Conservation (phyloP, 2,797 vertebrate genomes). For the Enteromius mattozi region DNA sequence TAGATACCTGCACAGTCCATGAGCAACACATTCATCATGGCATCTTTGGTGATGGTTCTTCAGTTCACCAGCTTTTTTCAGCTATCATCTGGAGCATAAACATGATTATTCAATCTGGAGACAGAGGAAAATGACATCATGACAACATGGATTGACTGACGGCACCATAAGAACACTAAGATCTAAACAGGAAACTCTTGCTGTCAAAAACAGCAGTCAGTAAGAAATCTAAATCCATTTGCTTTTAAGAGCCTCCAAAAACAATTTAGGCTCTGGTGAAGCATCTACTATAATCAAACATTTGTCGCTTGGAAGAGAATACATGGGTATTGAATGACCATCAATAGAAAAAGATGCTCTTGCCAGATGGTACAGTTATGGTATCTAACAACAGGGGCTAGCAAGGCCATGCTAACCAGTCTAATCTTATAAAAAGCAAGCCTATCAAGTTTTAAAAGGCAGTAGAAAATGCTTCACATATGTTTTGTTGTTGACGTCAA, state of each 20-base stretch:
- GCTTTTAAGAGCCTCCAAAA: not conserved
- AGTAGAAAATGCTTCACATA: not conserved
- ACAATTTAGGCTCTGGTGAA: not conserved
- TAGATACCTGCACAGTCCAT: not conserved
- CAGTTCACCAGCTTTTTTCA: not conserved
- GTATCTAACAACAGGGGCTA: not conserved
- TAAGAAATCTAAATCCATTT: not conserved
- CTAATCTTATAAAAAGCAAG: not conserved
- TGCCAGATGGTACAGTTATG: not conserved
- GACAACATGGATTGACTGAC: slow-evolving; percentile 6
- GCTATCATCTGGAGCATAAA: not conserved
- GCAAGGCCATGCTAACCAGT: not conserved
- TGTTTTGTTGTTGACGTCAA: slow-evolving; percentile 17
- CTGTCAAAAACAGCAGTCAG: not conserved
- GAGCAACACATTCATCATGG: not conserved
- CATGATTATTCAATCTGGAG: slow-evolving; percentile 4
- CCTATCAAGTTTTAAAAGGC: not conserved
- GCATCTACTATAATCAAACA: not conserved
- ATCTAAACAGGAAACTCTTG: not conserved
- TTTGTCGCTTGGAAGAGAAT: not conserved
- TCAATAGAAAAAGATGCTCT: not conserved
- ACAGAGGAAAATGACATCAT: not conserved
- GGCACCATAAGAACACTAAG: not conserved
- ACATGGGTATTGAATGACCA: not conserved
- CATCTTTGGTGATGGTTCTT: not conserved